Evolutionary conservation across 2,113 vertebrate species (phyloP).

Genomic region (Elanus axillaris): DNA sequence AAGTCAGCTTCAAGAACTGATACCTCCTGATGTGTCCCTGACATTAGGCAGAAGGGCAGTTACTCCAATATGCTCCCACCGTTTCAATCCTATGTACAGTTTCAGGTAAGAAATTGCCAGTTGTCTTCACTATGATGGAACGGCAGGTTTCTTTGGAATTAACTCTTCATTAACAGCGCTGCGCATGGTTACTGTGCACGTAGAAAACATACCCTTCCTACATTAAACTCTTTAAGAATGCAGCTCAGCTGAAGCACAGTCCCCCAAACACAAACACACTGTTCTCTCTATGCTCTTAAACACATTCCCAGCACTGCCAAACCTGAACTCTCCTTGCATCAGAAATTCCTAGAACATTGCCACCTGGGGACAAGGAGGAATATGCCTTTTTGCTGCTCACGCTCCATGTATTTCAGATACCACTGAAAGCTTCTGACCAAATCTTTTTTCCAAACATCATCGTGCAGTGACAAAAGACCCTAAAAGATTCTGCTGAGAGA

Average conservation of each 20-base stretch:
- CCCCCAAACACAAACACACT: background rate
- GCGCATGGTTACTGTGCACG: background rate
- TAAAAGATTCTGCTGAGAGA: background rate
- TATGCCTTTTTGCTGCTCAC: background rate
- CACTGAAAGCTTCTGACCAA: background rate
- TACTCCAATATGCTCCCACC: background rate
- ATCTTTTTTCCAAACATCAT: background rate
- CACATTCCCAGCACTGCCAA: background rate
- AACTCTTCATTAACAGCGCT: background rate
- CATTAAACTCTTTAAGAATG: background rate
- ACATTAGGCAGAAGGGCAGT: background rate
- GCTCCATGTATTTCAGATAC: background rate
- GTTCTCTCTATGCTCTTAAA: background rate
- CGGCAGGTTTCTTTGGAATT: background rate
- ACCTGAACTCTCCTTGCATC: rapidly evolving
- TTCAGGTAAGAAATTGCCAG: background rate
- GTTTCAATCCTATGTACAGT: background rate
- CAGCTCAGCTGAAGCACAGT: background rate
- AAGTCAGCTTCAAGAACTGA: background rate
- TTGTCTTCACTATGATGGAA: background rate
- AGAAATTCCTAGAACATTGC: background rate
- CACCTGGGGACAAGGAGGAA: background rate
- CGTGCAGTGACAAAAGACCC: background rate
- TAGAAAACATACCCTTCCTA: background rate
- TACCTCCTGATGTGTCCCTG: background rate